Evolutionary conservation across 2,888 invertebrate species (phyloP).

Genomic region (Nebria salina): DNA sequence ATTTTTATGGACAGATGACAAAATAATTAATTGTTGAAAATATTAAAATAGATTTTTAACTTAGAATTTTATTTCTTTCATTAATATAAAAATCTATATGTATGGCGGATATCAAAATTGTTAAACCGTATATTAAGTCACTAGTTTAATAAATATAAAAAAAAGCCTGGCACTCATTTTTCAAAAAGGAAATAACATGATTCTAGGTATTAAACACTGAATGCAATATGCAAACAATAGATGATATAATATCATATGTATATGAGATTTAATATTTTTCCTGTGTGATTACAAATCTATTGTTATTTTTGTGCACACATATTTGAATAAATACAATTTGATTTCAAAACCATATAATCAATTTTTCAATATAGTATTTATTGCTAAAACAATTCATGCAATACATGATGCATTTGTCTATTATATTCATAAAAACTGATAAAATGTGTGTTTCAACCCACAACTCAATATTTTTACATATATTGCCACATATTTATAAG

Average conservation of each 20-base stretch:
- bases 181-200: background rate
- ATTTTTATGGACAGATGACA: no score
- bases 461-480: no score
- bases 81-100: no score
- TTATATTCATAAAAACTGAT: background rate
- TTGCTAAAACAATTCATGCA: background rate
- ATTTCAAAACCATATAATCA: background rate
- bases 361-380: background rate
- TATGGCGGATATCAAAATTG: no score
- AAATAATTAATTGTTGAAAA: no score
- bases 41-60: no score
- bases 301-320: background rate
- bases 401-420: background rate
- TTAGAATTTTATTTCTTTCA: no score
- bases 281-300: background rate
- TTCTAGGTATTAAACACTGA: background rate
- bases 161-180: background rate
- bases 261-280: background rate
- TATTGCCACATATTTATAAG: no score
- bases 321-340: background rate
- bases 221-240: background rate
- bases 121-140: no score
- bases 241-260: background rate
- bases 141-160: background rate
- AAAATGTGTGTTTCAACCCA: no score